Evolutionary conservation across 2,797 vertebrate genomes (phyloP).

Genomic region (Argyrosomus regius): DNA sequence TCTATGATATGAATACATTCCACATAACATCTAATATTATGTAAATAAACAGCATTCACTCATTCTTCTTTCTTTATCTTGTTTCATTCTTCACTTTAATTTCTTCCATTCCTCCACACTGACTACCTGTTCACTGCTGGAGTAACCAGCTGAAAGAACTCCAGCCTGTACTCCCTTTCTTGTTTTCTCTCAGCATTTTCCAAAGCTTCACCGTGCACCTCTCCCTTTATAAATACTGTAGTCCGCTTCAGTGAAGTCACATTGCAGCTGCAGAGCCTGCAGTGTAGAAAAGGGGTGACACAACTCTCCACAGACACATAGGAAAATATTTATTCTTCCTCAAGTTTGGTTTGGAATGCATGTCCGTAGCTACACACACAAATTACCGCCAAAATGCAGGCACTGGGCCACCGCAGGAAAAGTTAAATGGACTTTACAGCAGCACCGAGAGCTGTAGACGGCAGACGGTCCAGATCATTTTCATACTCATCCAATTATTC

Average conservation of each 20-base stretch:
- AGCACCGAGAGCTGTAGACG: neutral
- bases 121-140: too few relatives aligned
- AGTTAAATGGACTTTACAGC: conserved; percentile 1
- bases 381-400: neutral
- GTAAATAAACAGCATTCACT: too few relatives aligned
- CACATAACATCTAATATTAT: too few relatives aligned
- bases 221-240: neutral
- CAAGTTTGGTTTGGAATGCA: neutral
- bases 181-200: neutral
- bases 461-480: conserved; percentile 23
- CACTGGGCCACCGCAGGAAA: neutral
- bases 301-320: neutral
- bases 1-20: too few relatives aligned
- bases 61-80: too few relatives aligned
- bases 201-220: neutral
- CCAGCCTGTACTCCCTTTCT: too few relatives aligned
- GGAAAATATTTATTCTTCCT: neutral
- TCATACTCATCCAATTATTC: conserved; percentile 34
- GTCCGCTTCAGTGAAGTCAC: too few relatives aligned
- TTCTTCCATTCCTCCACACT: too few relatives aligned
- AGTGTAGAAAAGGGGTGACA: neutral
- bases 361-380: neutral
- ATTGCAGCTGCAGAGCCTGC: neutral
- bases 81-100: too few relatives aligned
- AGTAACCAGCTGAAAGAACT: too few relatives aligned